These are phyloP conservation scores for Oceanodroma leucorhoa DNA, from an alignment of 2,797 vertebrate genomes.

Conservation along the genomic window DNA sequence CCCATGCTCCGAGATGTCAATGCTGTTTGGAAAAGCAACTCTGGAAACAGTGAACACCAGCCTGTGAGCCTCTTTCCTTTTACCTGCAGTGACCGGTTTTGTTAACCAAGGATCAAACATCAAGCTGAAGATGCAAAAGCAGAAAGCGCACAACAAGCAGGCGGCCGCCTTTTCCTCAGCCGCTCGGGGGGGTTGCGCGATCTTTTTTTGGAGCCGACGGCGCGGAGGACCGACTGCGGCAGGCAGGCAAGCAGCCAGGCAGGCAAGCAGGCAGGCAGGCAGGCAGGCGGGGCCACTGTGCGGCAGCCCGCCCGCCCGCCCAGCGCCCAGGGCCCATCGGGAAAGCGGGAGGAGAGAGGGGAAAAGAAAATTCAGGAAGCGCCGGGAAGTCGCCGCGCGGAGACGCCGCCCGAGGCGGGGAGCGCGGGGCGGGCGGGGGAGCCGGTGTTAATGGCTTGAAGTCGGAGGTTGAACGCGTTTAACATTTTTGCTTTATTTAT, in stretches of 20 bases:
- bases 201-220: rapidly evolving
- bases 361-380: not conserved
- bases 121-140: rapidly evolving
- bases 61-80: not conserved
- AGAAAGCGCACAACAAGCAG: rapidly evolving
- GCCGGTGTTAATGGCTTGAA: rapidly evolving
- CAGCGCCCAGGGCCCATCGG: not conserved
- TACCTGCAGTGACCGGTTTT: rapidly evolving
- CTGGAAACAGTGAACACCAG: not conserved
- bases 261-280: not conserved
- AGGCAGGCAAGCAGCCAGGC: not conserved
- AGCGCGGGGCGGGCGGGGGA: rapidly evolving
- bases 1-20: rapidly evolving
- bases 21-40: not conserved
- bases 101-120: rapidly evolving
- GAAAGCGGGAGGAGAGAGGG: not conserved
- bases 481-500: not conserved
- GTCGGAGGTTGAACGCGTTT: rapidly evolving
- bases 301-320: rapidly evolving
- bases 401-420: rapidly evolving
- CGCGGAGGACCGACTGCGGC: rapidly evolving
- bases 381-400: not conserved
- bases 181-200: rapidly evolving
- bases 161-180: rapidly evolving
- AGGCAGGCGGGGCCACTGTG: too few species aligned